Percentiles rank a stretch among this genome's conserved stretches.
Evolutionary conservation across 1,140 invertebrate genomes (phyloP).

Genomic region (Rhagoletis zephyria): DNA sequence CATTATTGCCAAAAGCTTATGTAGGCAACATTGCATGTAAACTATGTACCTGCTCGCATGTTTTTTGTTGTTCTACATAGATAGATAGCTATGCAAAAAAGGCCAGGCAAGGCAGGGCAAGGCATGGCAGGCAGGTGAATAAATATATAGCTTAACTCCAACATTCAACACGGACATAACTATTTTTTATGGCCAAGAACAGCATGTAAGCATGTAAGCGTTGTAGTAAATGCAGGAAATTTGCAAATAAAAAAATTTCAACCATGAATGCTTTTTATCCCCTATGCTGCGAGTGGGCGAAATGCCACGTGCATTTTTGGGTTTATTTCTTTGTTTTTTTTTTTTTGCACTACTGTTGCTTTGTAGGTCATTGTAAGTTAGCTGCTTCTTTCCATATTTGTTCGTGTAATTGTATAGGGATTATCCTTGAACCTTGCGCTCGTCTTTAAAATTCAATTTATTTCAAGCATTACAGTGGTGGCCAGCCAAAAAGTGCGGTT

Average conservation of each 20-base stretch:
- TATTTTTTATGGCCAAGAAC: background rate
- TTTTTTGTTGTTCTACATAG: background rate
- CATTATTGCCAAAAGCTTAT: background rate
- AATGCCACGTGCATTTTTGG: slow-evolving; percentile 7
- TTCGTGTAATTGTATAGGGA: background rate
- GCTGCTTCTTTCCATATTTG: slow-evolving; percentile 12
- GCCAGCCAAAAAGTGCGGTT: background rate
- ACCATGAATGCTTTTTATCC: background rate
- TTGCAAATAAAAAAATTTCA: slow-evolving; percentile 1
- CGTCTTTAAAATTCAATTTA: slow-evolving; percentile 49
- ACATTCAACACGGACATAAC: background rate
- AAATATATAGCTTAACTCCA: background rate
- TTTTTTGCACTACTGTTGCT: slow-evolving; percentile 8
- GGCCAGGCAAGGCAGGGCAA: background rate
- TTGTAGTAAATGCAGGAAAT: slow-evolving; percentile 18
- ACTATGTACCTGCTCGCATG: background rate
- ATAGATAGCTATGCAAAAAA: background rate
- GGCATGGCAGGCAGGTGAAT: background rate
- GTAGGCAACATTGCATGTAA: background rate
- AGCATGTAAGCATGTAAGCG: background rate
- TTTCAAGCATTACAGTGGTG: background rate
- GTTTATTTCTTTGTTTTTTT: background rate
- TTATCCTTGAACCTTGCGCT: slow-evolving; percentile 46
- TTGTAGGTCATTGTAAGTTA: slow-evolving; percentile 40
- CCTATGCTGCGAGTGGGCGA: background rate